Evolutionary conservation across 1,140 invertebrate genomes (phyloP), one percentile per base, ranked within the genome.

Genomic region (Bombus pascuorum): DNA sequence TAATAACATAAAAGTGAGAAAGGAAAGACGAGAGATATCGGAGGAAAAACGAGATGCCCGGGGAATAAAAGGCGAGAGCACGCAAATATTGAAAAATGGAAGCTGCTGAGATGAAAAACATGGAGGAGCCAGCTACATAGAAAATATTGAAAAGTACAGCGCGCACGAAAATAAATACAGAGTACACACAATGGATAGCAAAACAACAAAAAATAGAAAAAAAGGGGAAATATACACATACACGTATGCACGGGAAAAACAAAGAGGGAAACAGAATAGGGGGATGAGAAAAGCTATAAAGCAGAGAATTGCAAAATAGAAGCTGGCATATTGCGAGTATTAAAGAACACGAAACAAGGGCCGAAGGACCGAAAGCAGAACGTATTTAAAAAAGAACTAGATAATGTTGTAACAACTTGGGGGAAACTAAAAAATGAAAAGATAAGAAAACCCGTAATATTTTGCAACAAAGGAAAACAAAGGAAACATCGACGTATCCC

Each of bases 61-160:
- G 9, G 44, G 53, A 71, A 70, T 70, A 81, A 59, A 82, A 28
- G 39, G 80, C 39, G 32, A 62, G 13, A 44, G 57, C 32, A n/a
- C 6, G 44, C 13, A 62, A 57, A 32, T 28, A 47, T 65, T 47
- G 71, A 65, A 75, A 82, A 57, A 65, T 18, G 44, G 13, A 44
- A n/a, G 72, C 32, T 74, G 79, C 32, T 75, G 22, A 53, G 44
- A 76, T 76, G 53, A 76, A 75, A 82, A 82, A 75, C 42, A 75
- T 25, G 25, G 22, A 22, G 47, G 47, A 74, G 72, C 25, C 10
- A 37, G 42, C 25, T 59, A 59, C 53, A 59, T 28, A 34, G 70
- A 28, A 74, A 62, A 82, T 82, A 74, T 82, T 75, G 57, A 75
- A 82, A 82, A 82, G 39, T 57, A 34, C 53, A 59, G 39, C 32